Percentiles rank a stretch among this genome's conserved stretches.
Conservation (phyloP, 2,113 vertebrate species). For the Nothoprocta perdicaria region DNA sequence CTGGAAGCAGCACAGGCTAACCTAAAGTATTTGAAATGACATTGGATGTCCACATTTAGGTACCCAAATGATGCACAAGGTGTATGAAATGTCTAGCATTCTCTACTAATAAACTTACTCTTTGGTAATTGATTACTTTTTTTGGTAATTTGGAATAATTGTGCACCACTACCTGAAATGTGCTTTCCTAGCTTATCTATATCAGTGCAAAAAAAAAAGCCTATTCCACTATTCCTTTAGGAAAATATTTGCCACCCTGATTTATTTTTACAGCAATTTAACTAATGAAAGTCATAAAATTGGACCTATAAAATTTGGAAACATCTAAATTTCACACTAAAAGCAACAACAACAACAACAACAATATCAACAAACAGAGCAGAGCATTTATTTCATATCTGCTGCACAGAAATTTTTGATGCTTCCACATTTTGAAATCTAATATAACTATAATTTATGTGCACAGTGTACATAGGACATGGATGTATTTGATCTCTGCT, state of each 20-base stretch:
- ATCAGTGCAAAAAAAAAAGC: neutral
- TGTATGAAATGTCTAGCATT: neutral
- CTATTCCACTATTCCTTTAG: neutral
- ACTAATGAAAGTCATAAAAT: neutral
- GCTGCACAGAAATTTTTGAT: neutral
- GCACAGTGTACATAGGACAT: neutral
- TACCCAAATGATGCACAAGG: neutral
- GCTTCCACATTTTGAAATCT: neutral
- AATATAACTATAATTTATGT: neutral
- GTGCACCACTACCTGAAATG: neutral
- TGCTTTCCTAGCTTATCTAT: neutral
- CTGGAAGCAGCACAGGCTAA: neutral
- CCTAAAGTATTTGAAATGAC: neutral
- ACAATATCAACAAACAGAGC: neutral
- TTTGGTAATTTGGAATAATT: neutral
- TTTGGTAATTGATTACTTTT: fast-evolving
- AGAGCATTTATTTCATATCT: neutral
- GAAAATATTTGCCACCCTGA: neutral
- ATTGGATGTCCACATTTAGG: neutral
- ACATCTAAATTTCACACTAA: neutral
- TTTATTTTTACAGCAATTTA: neutral
- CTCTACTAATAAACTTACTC: neutral
- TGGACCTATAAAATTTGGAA: neutral
- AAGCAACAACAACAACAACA: neutral
- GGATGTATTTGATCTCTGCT: neutral